A percentile compares a stretch with the other conserved stretches of the same genome.
Conservation (phyloP, 2,888 invertebrate genomes). For the Folsomia manolachei region DNA sequence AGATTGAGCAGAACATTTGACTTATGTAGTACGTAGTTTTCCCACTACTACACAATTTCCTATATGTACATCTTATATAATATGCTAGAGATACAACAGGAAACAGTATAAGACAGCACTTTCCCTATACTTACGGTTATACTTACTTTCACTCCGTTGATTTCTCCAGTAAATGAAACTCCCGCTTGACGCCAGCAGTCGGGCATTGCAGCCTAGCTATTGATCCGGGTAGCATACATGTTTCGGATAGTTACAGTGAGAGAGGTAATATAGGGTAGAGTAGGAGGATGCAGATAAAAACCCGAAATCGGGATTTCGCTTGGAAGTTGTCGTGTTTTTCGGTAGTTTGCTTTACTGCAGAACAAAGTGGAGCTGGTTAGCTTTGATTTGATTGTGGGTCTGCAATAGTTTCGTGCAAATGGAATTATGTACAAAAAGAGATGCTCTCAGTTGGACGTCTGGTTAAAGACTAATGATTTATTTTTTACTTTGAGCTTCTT, state of each 20-base stretch:
- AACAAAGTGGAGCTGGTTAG: background rate
- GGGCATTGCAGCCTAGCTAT: slow-evolving; percentile 31
- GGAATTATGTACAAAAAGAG: no score
- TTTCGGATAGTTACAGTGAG: background rate
- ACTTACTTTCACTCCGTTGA: background rate
- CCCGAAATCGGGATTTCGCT: background rate
- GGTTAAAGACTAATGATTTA: background rate
- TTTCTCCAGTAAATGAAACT: slow-evolving; percentile 29
- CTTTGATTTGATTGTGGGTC: no score
- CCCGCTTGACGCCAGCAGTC: slow-evolving; percentile 37
- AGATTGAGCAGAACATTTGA: no score
- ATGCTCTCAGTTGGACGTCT: background rate
- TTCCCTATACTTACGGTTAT: background rate
- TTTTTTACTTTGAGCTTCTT: background rate
- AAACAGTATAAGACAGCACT: background rate
- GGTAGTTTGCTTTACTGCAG: no score
- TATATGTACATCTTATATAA: no score
- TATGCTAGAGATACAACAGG: no score
- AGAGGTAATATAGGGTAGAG: background rate
- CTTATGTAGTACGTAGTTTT: no score
- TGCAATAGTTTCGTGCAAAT: no score
- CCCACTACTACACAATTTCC: no score
- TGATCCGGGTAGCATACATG: slow-evolving; percentile 31
- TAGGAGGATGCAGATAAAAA: background rate
- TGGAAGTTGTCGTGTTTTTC: background rate